A percentile compares a stretch with the other conserved stretches of the same genome.
Conservation (phyloP, 92 coral and sea anemone species). For the Epizoanthus scotinus region DNA sequence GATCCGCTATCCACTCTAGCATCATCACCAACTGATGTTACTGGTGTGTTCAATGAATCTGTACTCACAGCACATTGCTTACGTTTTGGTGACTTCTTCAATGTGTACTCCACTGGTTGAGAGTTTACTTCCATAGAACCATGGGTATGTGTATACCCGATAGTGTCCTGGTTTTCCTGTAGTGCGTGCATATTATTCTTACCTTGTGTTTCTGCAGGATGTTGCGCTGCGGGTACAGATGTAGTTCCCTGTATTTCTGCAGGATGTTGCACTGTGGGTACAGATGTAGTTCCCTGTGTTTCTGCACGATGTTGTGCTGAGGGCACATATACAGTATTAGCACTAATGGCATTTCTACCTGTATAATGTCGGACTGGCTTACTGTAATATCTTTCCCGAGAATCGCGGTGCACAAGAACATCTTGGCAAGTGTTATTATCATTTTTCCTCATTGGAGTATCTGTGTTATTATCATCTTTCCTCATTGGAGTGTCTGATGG, state of each 20-base stretch:
- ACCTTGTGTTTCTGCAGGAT: background rate
- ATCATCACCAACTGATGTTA: background rate
- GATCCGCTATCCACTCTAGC: no score
- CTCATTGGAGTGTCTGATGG: background rate
- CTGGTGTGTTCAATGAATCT: conserved; percentile 3
- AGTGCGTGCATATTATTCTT: background rate
- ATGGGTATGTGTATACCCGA: background rate
- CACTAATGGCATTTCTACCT: background rate
- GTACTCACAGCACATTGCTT: background rate
- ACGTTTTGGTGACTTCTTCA: background rate
- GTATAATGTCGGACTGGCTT: background rate
- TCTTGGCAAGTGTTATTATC: background rate
- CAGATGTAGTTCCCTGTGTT: background rate
- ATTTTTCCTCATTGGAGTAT: background rate
- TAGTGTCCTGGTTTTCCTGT: background rate
- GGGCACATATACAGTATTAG: background rate
- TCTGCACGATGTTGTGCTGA: background rate
- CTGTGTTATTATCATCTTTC: background rate
- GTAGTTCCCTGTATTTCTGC: background rate
- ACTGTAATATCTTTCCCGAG: background rate
- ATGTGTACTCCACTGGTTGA: background rate
- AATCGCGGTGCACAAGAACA: background rate
- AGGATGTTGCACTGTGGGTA: background rate
- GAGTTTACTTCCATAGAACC: background rate
- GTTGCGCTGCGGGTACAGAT: background rate